Conservation (phyloP, 2,113 vertebrate species). For the Gila orcuttii region DNA sequence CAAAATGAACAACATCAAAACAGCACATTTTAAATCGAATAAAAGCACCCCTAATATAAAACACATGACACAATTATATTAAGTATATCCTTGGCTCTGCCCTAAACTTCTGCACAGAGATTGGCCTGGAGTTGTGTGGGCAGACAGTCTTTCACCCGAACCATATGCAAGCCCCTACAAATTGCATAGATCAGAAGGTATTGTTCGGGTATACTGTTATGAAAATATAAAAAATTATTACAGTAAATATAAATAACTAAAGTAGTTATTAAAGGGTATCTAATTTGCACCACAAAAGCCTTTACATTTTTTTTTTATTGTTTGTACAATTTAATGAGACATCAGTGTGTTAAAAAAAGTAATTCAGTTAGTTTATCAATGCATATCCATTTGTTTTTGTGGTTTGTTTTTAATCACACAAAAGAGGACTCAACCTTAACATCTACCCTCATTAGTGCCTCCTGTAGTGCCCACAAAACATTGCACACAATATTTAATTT, state of each 20-base stretch:
- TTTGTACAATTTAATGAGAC: background rate
- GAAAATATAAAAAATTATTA: background rate
- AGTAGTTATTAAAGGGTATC: background rate
- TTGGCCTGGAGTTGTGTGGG: background rate
- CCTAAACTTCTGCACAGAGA: background rate
- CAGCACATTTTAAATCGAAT: background rate
- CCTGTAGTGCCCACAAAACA: background rate
- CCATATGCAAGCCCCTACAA: too few relatives aligned
- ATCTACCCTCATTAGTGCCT: slow-evolving; percentile 36
- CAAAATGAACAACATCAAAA: background rate
- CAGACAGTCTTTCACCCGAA: too few relatives aligned
- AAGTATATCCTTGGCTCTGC: background rate
- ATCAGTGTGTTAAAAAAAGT: background rate
- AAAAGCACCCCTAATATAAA: background rate
- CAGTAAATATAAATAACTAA: background rate
- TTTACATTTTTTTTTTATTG: background rate
- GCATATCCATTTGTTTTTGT: background rate
- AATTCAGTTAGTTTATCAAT: background rate
- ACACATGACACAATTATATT: background rate
- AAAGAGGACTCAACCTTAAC: background rate
- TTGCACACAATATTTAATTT: slow-evolving; percentile 2
- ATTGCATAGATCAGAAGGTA: too few relatives aligned
- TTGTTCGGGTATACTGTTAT: too few relatives aligned
- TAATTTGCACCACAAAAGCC: background rate
- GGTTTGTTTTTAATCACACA: background rate